Percentiles rank a stretch among this genome's conserved stretches.
These are phyloP conservation scores for Acanthurus lineatus DNA, from an alignment of 2,797 vertebrate genomes.

Conservation along the genomic window DNA sequence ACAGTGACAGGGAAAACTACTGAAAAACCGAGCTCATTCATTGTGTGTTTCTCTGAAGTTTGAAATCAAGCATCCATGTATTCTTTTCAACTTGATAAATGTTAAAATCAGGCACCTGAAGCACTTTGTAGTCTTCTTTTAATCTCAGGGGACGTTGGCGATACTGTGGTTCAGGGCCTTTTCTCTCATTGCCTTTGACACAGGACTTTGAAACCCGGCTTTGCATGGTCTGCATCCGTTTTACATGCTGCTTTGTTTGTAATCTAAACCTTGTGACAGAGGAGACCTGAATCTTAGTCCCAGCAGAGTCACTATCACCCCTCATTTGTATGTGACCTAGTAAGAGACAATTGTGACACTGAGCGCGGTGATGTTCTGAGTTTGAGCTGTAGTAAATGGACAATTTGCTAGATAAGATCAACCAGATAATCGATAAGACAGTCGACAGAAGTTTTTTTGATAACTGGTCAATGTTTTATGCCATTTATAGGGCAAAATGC, in stretches of 20 bases:
- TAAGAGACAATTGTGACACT: too few relatives aligned
- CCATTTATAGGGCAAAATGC: too few relatives aligned
- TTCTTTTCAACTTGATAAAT: neutral
- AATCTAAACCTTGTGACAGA: slow-evolving; percentile 19
- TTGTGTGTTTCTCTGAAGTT: neutral
- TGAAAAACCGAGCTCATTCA: neutral
- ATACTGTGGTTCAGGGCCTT: neutral
- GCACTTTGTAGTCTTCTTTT: too few relatives aligned
- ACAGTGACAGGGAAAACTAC: neutral
- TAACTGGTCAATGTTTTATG: too few relatives aligned
- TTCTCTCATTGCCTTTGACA: neutral
- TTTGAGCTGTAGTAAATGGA: too few relatives aligned
- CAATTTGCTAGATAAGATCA: too few relatives aligned
- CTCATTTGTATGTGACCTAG: neutral
- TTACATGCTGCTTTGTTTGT: slow-evolving; percentile 69
- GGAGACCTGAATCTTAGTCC: neutral
- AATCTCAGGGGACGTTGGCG: neutral
- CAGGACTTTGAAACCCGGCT: neutral
- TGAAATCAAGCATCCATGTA: neutral
- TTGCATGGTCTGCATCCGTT: slow-evolving; percentile 39
- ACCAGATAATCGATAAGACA: too few relatives aligned
- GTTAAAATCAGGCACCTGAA: neutral
- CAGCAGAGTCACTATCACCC: neutral
- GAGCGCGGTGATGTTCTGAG: too few relatives aligned
- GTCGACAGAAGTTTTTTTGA: too few relatives aligned